Conservation (phyloP, 2,113 vertebrate genomes). For the Neopipo cinnamomea region DNA sequence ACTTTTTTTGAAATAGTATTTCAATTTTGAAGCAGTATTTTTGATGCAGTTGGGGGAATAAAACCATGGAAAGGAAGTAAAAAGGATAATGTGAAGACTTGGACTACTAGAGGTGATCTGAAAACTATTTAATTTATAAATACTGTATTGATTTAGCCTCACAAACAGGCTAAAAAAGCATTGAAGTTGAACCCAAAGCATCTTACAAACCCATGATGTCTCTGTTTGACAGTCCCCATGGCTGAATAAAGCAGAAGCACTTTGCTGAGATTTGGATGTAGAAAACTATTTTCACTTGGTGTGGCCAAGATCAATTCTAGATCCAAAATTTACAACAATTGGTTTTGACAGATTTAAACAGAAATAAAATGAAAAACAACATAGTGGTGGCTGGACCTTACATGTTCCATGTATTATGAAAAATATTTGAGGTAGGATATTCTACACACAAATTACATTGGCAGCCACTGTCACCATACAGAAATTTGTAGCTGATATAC, state of each 20-base stretch:
- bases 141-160: neutral
- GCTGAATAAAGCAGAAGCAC: neutral
- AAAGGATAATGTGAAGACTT: neutral
- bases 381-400: accelerated
- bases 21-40: neutral
- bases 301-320: neutral
- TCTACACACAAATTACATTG: neutral
- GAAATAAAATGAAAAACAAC: neutral
- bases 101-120: neutral
- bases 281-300: neutral
- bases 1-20: neutral
- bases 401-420: neutral
- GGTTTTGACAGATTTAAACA: neutral
- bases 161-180: neutral
- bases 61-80: neutral
- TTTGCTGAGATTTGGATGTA: neutral
- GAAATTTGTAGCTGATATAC: accelerated
- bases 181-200: neutral
- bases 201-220: neutral
- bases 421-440: neutral
- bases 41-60: neutral
- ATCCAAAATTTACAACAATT: neutral
- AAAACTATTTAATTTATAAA: neutral
- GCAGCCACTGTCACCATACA: neutral
- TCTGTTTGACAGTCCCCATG: neutral